Base-by-base conservation (phyloP, 2,797 vertebrate species). In the Acanthis flammea region DNA sequence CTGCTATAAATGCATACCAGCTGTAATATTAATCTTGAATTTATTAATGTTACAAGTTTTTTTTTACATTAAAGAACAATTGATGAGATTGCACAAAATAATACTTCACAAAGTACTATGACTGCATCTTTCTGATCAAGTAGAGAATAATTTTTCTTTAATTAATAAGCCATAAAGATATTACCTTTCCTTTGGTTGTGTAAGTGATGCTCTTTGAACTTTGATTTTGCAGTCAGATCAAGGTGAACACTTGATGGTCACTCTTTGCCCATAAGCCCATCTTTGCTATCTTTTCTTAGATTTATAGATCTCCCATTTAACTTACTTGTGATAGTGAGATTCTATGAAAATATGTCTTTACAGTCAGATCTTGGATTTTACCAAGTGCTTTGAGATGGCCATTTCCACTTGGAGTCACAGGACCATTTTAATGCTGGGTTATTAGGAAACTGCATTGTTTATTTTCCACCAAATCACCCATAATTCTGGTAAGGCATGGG, bases 11-110 rank as follows among this genome's bases (percentile, higher is more conserved):
- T 73, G 31, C 8, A 73, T 5, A 39, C 7, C 10, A 53, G 10
- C 9, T 73, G 5, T 28, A 18, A 3, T 51, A 8, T 45, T 76
- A 41, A 37, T 30, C 35, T 58, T 70, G 24, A 67, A 39, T 60
- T 72, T 84, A 57, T 35, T 30, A n/a, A 31, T 13, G 1, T 9
- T 75, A 4, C 8, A 57, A 30, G 8, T 1, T 19, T 27, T 1
- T 1, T 37, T 45, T 58, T 33, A 35, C 3, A 15, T 47, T 63
- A 28, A 71, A 70, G 2, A 65, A 45, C 0, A 0, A 55, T 3
- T 76, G 25, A 62, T 22, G 14, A 31, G 27, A 7, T n/a, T 60
- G 10, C 14, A 76, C 16, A 39, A 78, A 85, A 39, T 47, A 78
- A 51, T 14, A 28, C 17, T 30, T 15, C 14, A 31, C 17, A 50